Percentiles rank a stretch among this genome's conserved stretches.
Conservation (phyloP, 2,113 vertebrate genomes). For the Heloderma charlesbogerti region DNA sequence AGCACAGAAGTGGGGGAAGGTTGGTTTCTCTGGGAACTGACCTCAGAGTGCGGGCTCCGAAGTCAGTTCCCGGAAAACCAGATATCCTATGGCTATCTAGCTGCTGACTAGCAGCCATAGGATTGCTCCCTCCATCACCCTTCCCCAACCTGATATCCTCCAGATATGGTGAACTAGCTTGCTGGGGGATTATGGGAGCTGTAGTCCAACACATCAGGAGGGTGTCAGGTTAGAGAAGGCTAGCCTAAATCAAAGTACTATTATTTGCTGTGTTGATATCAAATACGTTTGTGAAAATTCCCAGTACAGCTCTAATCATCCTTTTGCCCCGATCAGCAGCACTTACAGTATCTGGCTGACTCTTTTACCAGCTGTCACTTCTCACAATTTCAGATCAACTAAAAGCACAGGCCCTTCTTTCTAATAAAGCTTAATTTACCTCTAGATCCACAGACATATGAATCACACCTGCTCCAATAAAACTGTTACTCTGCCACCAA, state of each 20-base stretch:
- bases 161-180: too few species aligned
- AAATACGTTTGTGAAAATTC: not conserved
- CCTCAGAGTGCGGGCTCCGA: too few species aligned
- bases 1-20: too few species aligned
- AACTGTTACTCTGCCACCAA: not conserved
- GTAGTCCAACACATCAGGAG: too few species aligned
- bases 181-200: too few species aligned
- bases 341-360: not conserved
- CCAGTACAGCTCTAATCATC: not conserved
- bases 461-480: not conserved
- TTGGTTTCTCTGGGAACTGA: too few species aligned
- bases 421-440: slow-evolving; percentile 36
- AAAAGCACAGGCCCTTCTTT: slow-evolving; percentile 27
- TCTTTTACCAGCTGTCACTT: slow-evolving; percentile 42
- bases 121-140: too few species aligned
- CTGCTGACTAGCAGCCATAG: too few species aligned
- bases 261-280: not conserved
- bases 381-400: slow-evolving; percentile 51
- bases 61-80: too few species aligned
- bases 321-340: slow-evolving; percentile 22
- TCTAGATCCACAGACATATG: not conserved
- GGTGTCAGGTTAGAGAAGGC: too few species aligned
- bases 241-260: not conserved
- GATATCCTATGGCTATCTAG: too few species aligned
- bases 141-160: too few species aligned